phyloP scores from a whole-genome alignment of 2,888 invertebrate genomes.

The Seira musarum region DNA sequence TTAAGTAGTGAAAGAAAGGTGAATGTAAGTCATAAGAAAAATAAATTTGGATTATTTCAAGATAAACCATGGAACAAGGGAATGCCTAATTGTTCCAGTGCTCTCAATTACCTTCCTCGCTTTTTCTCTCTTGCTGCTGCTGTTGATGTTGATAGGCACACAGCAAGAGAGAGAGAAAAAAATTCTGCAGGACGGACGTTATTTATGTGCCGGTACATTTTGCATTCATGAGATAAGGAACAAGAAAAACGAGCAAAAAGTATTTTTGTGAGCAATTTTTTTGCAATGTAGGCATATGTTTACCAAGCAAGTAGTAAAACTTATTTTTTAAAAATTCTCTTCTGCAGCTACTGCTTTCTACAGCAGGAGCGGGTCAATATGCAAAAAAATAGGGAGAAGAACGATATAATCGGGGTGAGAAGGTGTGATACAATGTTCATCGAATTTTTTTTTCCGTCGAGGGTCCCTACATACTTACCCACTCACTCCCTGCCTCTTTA shows the following conservation, averaged over 20 bases:
- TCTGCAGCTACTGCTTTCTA: too few species aligned
- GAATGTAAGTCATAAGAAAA: constrained; percentile 31
- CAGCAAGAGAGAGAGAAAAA: too few species aligned
- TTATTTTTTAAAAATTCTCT: too few species aligned
- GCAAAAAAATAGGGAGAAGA: too few species aligned
- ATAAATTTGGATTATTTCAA: constrained; percentile 16
- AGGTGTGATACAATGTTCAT: neutral
- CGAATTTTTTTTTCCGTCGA: neutral
- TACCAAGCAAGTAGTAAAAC: too few species aligned
- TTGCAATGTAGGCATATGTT: too few species aligned
- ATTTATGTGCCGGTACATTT: too few species aligned
- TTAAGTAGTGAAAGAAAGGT: constrained; percentile 21
- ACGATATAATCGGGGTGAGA: neutral
- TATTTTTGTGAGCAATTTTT: too few species aligned
- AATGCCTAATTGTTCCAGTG: constrained; percentile 5
- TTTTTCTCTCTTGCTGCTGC: neutral
- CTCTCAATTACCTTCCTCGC: neutral
- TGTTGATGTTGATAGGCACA: too few species aligned
- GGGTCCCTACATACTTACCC: neutral
- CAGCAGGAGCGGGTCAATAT: neutral
- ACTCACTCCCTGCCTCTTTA: constrained; percentile 10
- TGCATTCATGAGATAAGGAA: too few species aligned
- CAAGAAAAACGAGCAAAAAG: too few species aligned
- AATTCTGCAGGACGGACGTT: too few species aligned
- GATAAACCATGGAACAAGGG: neutral